Conservation (phyloP, 2,888 invertebrate species). For the Platycheirus rosarum region DNA sequence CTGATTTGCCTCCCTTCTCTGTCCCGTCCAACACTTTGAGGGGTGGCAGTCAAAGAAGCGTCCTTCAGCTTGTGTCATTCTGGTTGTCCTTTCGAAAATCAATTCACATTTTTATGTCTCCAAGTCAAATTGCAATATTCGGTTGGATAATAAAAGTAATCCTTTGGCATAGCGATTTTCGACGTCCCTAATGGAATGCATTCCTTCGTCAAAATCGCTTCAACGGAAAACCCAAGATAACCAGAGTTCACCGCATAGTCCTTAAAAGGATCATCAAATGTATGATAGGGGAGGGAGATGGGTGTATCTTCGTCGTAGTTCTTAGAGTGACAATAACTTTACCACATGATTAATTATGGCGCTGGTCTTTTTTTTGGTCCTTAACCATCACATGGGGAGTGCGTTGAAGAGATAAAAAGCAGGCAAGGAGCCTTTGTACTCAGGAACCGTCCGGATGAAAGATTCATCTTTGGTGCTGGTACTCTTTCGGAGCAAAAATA, state of each 20-base stretch:
- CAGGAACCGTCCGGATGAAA: constrained; percentile 42
- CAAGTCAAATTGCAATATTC: constrained; percentile 61
- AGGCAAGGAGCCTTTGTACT: constrained; percentile 28
- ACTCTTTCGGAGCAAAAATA: constrained; percentile 58
- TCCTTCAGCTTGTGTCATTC: neutral
- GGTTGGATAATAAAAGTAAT: constrained; percentile 62
- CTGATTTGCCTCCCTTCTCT: constrained; percentile 36
- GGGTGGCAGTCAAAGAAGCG: neutral
- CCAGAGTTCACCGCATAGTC: neutral
- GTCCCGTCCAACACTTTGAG: neutral
- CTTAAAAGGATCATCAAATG: too few species aligned
- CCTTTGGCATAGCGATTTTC: constrained; percentile 58
- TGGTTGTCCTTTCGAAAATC: constrained; percentile 38
- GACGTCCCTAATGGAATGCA: constrained; percentile 27
- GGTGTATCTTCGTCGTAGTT: neutral
- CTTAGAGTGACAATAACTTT: constrained; percentile 60
- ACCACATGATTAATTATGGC: constrained; percentile 70
- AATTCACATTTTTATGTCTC: constrained; percentile 65
- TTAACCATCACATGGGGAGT: constrained; percentile 39
- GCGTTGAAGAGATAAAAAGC: constrained; percentile 67
- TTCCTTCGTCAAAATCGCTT: constrained; percentile 36
- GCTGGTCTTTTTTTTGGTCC: constrained; percentile 20
- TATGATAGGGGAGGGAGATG: constrained; percentile 6
- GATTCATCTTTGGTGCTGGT: constrained; percentile 62
- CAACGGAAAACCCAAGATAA: neutral